Conservation (phyloP, 2,797 vertebrate species). For the Pangasius sanitwongsei region DNA sequence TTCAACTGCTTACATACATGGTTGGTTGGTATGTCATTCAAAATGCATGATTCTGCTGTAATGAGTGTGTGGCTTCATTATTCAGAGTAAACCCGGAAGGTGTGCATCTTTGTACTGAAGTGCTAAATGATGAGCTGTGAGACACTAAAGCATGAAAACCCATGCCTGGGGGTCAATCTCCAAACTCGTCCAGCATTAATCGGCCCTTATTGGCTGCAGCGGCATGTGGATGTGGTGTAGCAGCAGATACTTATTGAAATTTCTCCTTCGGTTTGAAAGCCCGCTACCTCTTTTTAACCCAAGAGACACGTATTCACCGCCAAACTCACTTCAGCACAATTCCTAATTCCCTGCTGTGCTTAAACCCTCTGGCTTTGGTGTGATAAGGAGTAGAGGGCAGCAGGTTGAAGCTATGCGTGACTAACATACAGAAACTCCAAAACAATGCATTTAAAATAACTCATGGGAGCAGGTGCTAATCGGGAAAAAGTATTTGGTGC, state of each 20-base stretch:
- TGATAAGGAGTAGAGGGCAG: conserved; percentile 34
- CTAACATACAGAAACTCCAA: conserved; percentile 35
- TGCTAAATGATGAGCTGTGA: conserved; percentile 11
- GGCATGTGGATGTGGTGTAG: conserved; percentile 1
- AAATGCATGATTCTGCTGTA: not conserved
- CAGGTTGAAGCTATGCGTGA: conserved; percentile 24
- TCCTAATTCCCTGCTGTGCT: conserved; percentile 6
- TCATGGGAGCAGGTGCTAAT: conserved; percentile 16
- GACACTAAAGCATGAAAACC: not conserved
- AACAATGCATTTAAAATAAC: conserved; percentile 54
- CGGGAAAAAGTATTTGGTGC: conserved; percentile 7
- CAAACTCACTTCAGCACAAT: not conserved
- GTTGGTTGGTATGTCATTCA: not conserved
- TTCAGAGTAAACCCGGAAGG: not conserved
- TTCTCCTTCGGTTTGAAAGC: not conserved
- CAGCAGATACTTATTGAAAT: conserved; percentile 51
- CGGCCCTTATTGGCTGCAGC: not conserved
- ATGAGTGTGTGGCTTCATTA: not conserved
- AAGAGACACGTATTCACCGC: not conserved
- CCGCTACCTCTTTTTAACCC: conserved; percentile 22
- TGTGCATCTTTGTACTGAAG: not conserved
- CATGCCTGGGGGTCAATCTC: not conserved
- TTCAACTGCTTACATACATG: not conserved
- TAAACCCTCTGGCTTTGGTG: conserved; percentile 25
- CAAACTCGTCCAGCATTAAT: conserved; percentile 6